These are phyloP conservation scores for Tetrao urogallus DNA, from an alignment of 2,113 vertebrate species.

Conservation along the genomic window DNA sequence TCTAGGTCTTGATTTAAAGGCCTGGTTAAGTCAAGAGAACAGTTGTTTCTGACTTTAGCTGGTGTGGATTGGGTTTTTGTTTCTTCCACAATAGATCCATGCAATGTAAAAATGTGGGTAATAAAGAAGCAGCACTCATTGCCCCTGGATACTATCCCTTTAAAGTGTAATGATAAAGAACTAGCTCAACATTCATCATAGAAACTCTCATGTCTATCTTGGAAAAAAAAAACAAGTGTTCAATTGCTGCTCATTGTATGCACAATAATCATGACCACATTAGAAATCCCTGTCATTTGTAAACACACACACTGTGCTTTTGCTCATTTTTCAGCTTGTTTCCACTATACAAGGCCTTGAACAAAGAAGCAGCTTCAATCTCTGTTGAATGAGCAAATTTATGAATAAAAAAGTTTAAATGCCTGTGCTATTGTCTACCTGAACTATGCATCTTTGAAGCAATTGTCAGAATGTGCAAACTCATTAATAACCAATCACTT, in stretches of 20 bases:
- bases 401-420: constrained; percentile 49
- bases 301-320: constrained; percentile 82
- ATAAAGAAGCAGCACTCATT: constrained; percentile 63
- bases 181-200: constrained; percentile 62
- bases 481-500: constrained; percentile 65
- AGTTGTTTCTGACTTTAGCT: not conserved
- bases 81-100: constrained; percentile 5
- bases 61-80: not conserved
- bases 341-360: constrained; percentile 61
- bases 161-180: constrained; percentile 63
- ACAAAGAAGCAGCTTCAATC: constrained; percentile 58
- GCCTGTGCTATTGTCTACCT: constrained; percentile 63
- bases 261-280: constrained; percentile 8
- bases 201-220: constrained; percentile 43
- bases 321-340: constrained; percentile 70
- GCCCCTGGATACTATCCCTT: constrained; percentile 71
- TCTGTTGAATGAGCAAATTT: constrained; percentile 57
- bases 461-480: constrained; percentile 74
- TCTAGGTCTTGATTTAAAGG: not conserved
- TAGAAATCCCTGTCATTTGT: constrained; percentile 69
- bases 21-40: constrained; percentile 1
- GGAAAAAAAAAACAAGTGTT: constrained; percentile 6
- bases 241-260: constrained; percentile 35
- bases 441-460: constrained; percentile 52
- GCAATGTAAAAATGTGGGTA: constrained; percentile 43